phyloP scores from a whole-genome alignment of 2,888 invertebrate genomes.

The Spodoptera exigua region DNA sequence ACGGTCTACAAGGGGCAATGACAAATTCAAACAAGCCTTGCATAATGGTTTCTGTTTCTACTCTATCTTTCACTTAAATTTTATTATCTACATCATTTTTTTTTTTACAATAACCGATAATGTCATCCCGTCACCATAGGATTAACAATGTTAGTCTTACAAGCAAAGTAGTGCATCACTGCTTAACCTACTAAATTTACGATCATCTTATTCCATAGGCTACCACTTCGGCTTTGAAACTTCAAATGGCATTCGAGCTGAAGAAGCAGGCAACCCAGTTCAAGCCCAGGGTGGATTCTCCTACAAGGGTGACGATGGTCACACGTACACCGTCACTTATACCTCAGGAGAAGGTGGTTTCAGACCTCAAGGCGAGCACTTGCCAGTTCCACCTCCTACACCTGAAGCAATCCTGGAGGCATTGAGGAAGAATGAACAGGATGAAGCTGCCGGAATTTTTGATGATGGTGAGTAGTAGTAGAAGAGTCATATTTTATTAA shows the following conservation, averaged over 20 bases:
- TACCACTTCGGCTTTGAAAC: slow-evolving; percentile 82
- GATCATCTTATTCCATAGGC: slow-evolving; percentile 56
- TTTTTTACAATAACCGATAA: too few relatives aligned
- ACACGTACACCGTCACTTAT: slow-evolving; percentile 85
- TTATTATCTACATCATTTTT: too few relatives aligned
- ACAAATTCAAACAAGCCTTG: too few relatives aligned
- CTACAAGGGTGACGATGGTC: slow-evolving; percentile 89
- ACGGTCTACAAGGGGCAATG: too few relatives aligned
- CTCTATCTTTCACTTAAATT: background rate
- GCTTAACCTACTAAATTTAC: too few relatives aligned
- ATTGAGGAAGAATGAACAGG: slow-evolving; percentile 83
- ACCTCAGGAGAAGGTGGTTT: slow-evolving; percentile 89
- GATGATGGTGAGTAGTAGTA: slow-evolving; percentile 80
- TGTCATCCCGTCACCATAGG: too few relatives aligned
- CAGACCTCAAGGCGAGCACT: slow-evolving; percentile 86
- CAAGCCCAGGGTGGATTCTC: slow-evolving; percentile 87
- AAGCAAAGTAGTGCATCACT: too few relatives aligned
- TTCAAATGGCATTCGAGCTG: slow-evolving; percentile 80
- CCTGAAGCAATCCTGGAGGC: slow-evolving; percentile 88
- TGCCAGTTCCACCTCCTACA: slow-evolving; percentile 89
- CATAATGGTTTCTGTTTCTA: background rate
- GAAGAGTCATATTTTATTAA: background rate
- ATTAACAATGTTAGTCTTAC: too few relatives aligned
- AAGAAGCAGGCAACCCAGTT: slow-evolving; percentile 72
- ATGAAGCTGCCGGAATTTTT: slow-evolving; percentile 87